phyloP scores from a whole-genome alignment of 2,888 invertebrate species.

The Biston betularia region DNA sequence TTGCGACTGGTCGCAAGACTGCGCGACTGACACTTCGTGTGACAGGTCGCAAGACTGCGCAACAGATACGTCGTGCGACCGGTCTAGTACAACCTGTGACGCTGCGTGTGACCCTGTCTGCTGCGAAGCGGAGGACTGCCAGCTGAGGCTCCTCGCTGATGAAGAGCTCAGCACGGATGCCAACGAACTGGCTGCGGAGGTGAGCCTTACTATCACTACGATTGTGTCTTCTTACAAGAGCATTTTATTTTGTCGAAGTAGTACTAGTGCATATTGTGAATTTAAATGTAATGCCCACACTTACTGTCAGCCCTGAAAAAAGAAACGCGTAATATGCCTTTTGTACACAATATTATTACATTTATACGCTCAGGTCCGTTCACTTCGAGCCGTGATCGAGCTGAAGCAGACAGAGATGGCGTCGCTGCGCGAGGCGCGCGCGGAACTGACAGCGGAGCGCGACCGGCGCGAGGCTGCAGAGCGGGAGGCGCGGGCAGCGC shows the following conservation, averaged over 20 bases:
- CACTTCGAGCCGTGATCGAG: conserved; percentile 95
- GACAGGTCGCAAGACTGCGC: conserved; percentile 47
- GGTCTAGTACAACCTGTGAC: conserved; percentile 68
- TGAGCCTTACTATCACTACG: conserved; percentile 37
- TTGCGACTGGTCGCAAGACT: conserved; percentile 55
- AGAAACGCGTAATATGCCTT: no score
- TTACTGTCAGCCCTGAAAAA: no score
- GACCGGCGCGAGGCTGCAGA: conserved; percentile 90
- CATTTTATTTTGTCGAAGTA: no score
- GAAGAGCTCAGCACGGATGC: conserved; percentile 80
- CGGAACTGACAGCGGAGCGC: conserved; percentile 90
- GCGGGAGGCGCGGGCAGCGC: conserved; percentile 91
- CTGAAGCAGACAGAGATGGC: conserved; percentile 94
- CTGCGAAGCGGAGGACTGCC: conserved; percentile 73
- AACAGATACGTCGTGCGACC: conserved; percentile 53
- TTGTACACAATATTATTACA: background rate
- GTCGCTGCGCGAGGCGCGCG: conserved; percentile 90
- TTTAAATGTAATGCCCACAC: no score
- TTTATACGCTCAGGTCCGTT: conserved; percentile 75
- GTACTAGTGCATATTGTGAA: no score
- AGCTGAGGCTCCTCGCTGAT: conserved; percentile 67
- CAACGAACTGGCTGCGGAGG: conserved; percentile 80
- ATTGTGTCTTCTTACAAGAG: no score
- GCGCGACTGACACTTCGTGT: conserved; percentile 45
- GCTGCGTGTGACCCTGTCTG: conserved; percentile 80